Conservation (phyloP, 1,140 invertebrate genomes). For the Globodera ellingtonae region DNA sequence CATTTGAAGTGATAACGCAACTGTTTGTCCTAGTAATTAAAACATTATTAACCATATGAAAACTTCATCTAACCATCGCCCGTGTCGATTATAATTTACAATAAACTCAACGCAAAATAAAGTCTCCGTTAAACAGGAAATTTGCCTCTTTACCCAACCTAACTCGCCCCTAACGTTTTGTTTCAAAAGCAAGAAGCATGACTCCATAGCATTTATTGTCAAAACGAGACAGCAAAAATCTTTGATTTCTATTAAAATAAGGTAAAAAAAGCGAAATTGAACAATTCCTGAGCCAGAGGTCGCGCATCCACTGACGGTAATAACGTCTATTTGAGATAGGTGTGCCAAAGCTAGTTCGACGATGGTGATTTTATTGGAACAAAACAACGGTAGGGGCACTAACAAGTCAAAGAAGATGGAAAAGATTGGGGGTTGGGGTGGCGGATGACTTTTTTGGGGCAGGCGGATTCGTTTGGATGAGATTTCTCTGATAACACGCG, state of each 20-base stretch:
- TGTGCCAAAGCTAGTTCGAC: neutral
- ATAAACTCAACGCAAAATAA: neutral
- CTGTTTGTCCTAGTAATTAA: no score
- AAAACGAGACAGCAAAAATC: neutral
- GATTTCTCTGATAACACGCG: neutral
- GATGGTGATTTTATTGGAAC: neutral
- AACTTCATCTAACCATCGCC: no score
- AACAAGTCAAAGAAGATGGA: neutral
- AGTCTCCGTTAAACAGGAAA: neutral
- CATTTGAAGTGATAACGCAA: neutral
- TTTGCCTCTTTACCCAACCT: neutral
- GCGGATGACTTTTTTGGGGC: neutral
- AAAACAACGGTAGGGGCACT: neutral
- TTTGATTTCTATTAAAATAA: neutral
- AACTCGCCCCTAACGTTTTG: neutral
- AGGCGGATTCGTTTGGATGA: neutral
- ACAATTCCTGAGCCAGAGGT: neutral
- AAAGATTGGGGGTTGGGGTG: no score
- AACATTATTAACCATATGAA: no score
- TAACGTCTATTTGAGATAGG: neutral
- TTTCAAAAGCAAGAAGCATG: no score
- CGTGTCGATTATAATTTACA: no score
- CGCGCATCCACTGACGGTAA: neutral
- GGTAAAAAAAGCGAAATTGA: neutral
- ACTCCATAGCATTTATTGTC: no score